phyloP scores from a whole-genome alignment of 2,888 invertebrate genomes.

The Bhutanitis thaidina region DNA sequence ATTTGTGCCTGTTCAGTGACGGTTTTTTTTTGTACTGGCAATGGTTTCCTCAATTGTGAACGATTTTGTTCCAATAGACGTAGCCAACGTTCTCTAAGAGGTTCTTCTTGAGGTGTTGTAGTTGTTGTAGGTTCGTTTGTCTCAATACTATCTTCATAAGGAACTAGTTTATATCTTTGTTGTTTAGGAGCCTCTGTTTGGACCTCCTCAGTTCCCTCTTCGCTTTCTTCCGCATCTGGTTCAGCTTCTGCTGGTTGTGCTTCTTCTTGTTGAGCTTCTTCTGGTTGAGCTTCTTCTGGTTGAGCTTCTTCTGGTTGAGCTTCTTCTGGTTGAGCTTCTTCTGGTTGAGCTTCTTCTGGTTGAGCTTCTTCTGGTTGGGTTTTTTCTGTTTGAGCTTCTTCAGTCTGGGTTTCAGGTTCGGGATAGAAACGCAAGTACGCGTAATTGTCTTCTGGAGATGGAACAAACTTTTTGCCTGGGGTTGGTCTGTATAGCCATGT shows the following conservation, averaged over 20 bases:
- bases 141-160: constrained; percentile 25
- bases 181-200: constrained; percentile 21
- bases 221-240: constrained; percentile 11
- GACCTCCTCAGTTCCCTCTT: constrained; percentile 11
- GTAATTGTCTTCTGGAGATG: constrained; percentile 15
- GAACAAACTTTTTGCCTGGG: constrained; percentile 12
- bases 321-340: not conserved
- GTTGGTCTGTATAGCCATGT: constrained; percentile 8
- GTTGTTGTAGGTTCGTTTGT: constrained; percentile 22
- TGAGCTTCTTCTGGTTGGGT: constrained; percentile 6
- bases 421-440: constrained; percentile 14
- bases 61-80: constrained; percentile 25
- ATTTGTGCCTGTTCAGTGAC: constrained; percentile 9
- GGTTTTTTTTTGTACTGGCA: constrained; percentile 11
- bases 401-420: constrained; percentile 18
- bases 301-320: constrained; percentile 14
- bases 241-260: not conserved
- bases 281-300: constrained; percentile 9
- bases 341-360: constrained; percentile 9
- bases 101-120: constrained; percentile 16
- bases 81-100: constrained; percentile 26
- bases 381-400: constrained; percentile 1
- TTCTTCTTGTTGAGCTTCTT: not conserved
- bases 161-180: constrained; percentile 26
- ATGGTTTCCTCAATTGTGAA: constrained; percentile 23